Percentiles rank a stretch among this genome's conserved stretches.
Conservation (phyloP, 2,113 vertebrate genomes). For the Alethe diademata region DNA sequence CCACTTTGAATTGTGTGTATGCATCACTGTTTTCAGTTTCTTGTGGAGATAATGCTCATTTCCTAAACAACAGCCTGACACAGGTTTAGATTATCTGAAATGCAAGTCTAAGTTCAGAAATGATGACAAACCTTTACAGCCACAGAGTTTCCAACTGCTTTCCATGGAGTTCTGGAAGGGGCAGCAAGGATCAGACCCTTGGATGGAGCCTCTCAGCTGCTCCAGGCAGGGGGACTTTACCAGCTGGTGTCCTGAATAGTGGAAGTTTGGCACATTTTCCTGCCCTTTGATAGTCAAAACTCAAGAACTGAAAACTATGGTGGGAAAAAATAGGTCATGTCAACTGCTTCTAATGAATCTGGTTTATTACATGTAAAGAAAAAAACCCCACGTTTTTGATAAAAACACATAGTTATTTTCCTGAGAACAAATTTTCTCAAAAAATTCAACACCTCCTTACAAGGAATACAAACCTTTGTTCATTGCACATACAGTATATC, state of each 20-base stretch:
- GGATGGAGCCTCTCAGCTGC: neutral
- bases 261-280: neutral
- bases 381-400: neutral
- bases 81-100: neutral
- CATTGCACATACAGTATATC: neutral
- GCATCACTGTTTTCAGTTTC: neutral
- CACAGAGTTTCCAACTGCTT: neutral
- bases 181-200: neutral
- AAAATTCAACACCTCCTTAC: neutral
- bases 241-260: neutral
- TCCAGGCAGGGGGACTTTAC: neutral
- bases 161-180: neutral
- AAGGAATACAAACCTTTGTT: neutral
- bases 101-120: neutral
- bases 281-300: neutral
- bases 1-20: neutral
- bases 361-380: neutral
- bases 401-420: neutral
- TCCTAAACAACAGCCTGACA: neutral
- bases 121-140: neutral
- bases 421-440: neutral
- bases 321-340: neutral
- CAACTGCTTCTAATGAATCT: neutral
- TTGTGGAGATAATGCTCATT: neutral
- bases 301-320: neutral